Conservation (phyloP, 2,888 invertebrate genomes). For the Crematogaster levior region DNA sequence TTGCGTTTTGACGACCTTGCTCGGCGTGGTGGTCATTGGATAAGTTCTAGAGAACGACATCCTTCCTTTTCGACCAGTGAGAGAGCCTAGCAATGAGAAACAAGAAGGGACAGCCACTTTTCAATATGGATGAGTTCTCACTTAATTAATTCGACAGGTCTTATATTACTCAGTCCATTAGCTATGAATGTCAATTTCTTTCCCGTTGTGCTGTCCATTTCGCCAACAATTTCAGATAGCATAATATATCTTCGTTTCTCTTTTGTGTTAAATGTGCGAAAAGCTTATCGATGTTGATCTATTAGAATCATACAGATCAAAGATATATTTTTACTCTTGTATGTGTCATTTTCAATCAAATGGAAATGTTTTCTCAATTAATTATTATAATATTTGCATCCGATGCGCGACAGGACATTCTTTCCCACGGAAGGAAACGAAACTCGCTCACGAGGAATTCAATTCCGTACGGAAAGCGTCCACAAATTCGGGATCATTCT, state of each 20-base stretch:
- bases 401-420: background rate
- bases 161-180: background rate
- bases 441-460: background rate
- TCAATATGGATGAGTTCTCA: background rate
- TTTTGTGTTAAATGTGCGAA: background rate
- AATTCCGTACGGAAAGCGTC: background rate
- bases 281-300: background rate
- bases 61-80: constrained; percentile 5
- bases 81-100: constrained; percentile 4
- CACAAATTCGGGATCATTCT: background rate
- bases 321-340: background rate
- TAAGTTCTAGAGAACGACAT: constrained; percentile 34
- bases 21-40: constrained; percentile 42
- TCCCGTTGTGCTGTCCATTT: background rate
- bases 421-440: background rate
- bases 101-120: constrained; percentile 27
- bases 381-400: background rate
- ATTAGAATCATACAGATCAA: background rate
- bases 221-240: background rate
- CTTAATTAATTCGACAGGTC: constrained; percentile 15
- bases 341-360: background rate
- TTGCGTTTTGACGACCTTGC: constrained; percentile 52
- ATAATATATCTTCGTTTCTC: background rate
- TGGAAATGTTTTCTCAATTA: background rate
- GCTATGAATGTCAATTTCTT: background rate